A percentile compares a stretch with the other conserved stretches of the same genome.
Conservation (phyloP, 92 coral and sea anemone species). For the Epizoanthus stellaris region DNA sequence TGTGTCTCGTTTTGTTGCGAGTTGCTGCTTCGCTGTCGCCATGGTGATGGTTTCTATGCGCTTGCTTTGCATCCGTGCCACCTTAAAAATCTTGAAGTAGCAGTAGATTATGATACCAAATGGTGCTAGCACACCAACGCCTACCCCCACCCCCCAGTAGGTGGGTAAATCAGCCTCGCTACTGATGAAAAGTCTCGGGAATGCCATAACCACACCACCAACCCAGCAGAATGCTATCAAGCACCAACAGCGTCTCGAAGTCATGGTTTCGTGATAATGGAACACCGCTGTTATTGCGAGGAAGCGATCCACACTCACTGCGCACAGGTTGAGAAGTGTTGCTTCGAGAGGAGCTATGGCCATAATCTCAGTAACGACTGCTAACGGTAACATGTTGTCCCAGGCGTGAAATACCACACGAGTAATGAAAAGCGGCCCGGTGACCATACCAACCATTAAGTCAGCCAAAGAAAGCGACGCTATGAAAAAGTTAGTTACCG, state of each 20-base stretch:
- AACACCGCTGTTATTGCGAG: conserved; percentile 18
- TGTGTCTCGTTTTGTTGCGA: neutral
- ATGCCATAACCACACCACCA: neutral
- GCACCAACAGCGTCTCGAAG: conserved; percentile 4
- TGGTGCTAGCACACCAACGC: neutral
- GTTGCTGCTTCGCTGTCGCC: conserved; percentile 1
- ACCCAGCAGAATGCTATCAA: conserved; percentile 22
- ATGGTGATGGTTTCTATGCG: conserved; percentile 14
- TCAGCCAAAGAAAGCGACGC: conserved; percentile 19
- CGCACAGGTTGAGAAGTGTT: conserved; percentile 13
- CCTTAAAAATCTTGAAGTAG: conserved; percentile 25
- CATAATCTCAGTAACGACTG: neutral
- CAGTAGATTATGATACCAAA: conserved; percentile 20
- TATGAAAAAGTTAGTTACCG: conserved; percentile 22
- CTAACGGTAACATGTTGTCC: neutral
- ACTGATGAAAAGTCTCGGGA: neutral
- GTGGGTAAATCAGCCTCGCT: neutral
- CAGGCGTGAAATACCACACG: neutral
- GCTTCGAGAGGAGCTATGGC: neutral
- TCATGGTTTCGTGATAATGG: conserved; percentile 21
- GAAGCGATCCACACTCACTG: conserved; percentile 24
- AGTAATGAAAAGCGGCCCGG: conserved; percentile 6
- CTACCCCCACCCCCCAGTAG: neutral
- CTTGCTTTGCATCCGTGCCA: conserved; percentile 17
- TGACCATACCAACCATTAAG: conserved; percentile 8